These are phyloP conservation scores for Diplogasteroides magnus DNA, from an alignment of 1,140 invertebrate genomes.

Conservation along the genomic window DNA sequence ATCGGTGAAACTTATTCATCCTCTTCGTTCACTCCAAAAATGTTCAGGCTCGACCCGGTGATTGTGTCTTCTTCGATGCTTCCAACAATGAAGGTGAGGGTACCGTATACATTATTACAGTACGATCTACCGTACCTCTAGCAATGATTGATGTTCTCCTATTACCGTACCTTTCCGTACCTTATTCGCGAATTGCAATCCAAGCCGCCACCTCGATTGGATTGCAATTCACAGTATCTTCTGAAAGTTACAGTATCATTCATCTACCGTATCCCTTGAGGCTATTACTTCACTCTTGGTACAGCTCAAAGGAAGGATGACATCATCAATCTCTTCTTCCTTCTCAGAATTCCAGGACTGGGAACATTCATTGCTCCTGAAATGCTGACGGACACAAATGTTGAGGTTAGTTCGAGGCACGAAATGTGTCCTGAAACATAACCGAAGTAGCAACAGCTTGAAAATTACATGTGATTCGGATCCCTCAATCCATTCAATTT, in stretches of 20 bases:
- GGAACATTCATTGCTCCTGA: slow-evolving; percentile 45
- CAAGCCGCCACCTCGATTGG: too few species aligned
- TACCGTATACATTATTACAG: too few species aligned
- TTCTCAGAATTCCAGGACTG: slow-evolving; percentile 37
- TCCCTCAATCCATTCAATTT: too few species aligned
- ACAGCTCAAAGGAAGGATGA: slow-evolving; percentile 41
- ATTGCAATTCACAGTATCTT: too few species aligned
- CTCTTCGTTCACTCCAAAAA: not conserved
- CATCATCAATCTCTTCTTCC: slow-evolving; percentile 45
- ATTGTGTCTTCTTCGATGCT: slow-evolving; percentile 42
- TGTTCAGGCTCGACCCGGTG: slow-evolving; percentile 25
- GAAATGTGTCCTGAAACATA: not conserved
- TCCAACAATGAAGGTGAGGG: slow-evolving; percentile 40
- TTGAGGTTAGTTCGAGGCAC: slow-evolving; percentile 28
- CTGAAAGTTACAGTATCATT: too few species aligned
- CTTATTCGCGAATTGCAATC: too few species aligned
- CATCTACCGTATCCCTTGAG: not conserved
- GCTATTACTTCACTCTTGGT: slow-evolving; percentile 40
- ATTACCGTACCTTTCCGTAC: too few species aligned
- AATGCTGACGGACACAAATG: slow-evolving; percentile 35
- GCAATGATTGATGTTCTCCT: too few species aligned
- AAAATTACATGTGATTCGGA: too few species aligned
- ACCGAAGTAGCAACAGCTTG: not conserved
- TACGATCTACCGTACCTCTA: too few species aligned
- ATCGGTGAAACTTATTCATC: not conserved